Evolutionary conservation across 2,113 vertebrate species (phyloP), one percentile per base, ranked within the genome.

Genomic region (Hydrolagus affinis): DNA sequence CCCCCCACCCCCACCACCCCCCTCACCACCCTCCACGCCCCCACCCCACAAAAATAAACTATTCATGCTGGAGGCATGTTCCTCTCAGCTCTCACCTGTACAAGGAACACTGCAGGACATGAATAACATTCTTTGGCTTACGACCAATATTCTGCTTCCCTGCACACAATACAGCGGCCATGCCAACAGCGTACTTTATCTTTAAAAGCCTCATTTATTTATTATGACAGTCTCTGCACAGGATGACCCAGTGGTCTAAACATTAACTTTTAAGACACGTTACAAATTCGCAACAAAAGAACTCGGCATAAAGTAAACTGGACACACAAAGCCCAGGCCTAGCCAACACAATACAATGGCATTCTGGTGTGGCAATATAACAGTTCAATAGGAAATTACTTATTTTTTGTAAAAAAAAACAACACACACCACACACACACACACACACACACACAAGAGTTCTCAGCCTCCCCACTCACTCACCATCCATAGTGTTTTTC

Each of bases 191-290:
- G 11, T 83, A 83, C 66, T 83, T 83, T 66, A 28, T 66, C 28
- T 83, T 83, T 32, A 83, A 83, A 83, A 83, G 60, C 60, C 62
- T 83, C 32, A 64, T 56, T 83, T 83, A 83, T 83, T 83, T 83
- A 83, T 83, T 66, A 83, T 83, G 62, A 83, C 78, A 83, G 60
- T 83, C 64, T 28, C 28, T 68, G 78, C 78, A 83, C 62, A 68
- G 60, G 77, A 83, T 83, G 78, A 83, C 78, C 78, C 62, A 32
- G 78, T 83, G 11, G 28, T 68, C 17, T 83, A 83, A 83, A 83
- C 78, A 83, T 83, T 83, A 83, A 83, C 78, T 66, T 83, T 66
- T 30, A 83, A 83, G 78, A 28, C 32, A 83, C 25, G 15, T 83
- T 66, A 83, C 66, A 83, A 83, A 32, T 83, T 66, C 66, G 78